Base-by-base conservation (phyloP, 2,888 invertebrate genomes). In the Apamea monoglypha region DNA sequence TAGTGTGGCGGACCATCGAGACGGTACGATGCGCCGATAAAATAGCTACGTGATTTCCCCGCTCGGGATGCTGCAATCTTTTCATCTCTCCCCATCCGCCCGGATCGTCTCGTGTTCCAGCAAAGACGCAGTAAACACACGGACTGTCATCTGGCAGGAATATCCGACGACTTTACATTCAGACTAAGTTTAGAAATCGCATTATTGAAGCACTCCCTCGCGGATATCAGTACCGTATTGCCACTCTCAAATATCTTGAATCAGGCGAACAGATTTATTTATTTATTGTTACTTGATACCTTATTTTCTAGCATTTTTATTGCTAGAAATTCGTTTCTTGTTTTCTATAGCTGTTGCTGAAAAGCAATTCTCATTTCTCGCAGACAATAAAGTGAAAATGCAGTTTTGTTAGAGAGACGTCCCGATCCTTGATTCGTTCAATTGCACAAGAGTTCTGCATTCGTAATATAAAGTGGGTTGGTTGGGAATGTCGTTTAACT, bases 21-120 rank as follows among this genome's bases (percentile, higher is more conserved):
- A 91, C 92, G 90, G 89, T 90, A 87, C 91, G 89, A 92, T 91
- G 92, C 89, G 87, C 85, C 94, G 92, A 96, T 96, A 96, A 96
- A 96, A 95, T 92, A 93, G 94, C 93, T 93, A 96, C 96, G 96
- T 96, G 96, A 95, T 96, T 93, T 94, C 92, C 92, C 91, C 90
- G 91, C 92, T 90, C 92, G 92, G 93, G 92, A 93, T 94, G 90
- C 91, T 92, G 91, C 94, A 94, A 96, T 96, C 96, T 96, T 94
- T 94, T 94, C 93, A 94, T 95, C 93, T 94, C 91, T 91, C 88
- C 88, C 89, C 82, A 89, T 90, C 87, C 90, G 87, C 90, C 83
- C 84, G 82, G 84, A 91, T 90, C 90, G 91, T 92, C 91, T 91
- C 90, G 83, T 89, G 89, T 91, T 88, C 87, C 85, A 90, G 80